phyloP scores from a whole-genome alignment of 2,797 vertebrate species.

The Catostomus latipinnis region DNA sequence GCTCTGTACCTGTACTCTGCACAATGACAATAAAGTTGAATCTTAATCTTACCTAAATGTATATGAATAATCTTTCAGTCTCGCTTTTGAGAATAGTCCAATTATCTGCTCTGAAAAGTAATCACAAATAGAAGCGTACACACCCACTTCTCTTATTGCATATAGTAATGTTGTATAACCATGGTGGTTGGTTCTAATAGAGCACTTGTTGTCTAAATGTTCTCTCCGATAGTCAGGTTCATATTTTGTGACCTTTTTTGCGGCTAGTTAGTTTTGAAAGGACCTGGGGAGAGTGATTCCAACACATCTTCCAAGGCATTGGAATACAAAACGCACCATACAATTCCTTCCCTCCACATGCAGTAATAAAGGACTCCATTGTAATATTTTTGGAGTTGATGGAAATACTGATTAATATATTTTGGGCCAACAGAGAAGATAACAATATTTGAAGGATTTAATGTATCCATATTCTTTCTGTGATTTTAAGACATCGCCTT shows the following conservation, averaged over 20 bases:
- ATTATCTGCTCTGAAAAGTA: conserved; percentile 75
- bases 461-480: conserved; percentile 52
- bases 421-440: conserved; percentile 66
- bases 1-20: too few species aligned
- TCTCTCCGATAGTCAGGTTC: conserved; percentile 32
- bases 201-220: conserved; percentile 50
- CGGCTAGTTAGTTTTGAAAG: conserved; percentile 43
- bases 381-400: conserved; percentile 63
- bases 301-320: conserved; percentile 44
- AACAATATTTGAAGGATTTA: conserved; percentile 63
- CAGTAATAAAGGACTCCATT: conserved; percentile 63
- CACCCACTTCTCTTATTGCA: conserved; percentile 70
- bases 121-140: conserved; percentile 74
- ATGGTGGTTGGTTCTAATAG: conserved; percentile 37
- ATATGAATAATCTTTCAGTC: conserved; percentile 78
- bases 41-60: conserved; percentile 75
- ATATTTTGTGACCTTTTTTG: conserved; percentile 16
- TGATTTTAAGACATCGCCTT: conserved; percentile 65
- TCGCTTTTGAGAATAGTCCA: conserved; percentile 76
- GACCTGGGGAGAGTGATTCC: conserved; percentile 36
- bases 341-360: conserved; percentile 45
- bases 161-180: conserved; percentile 47
- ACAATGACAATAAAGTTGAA: too few species aligned
- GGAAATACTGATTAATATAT: conserved; percentile 73
- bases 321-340: conserved; percentile 25